A percentile compares a stretch with the other conserved stretches of the same genome.
Conservation (phyloP, 1,140 invertebrate genomes). For the Tenebrio molitor region DNA sequence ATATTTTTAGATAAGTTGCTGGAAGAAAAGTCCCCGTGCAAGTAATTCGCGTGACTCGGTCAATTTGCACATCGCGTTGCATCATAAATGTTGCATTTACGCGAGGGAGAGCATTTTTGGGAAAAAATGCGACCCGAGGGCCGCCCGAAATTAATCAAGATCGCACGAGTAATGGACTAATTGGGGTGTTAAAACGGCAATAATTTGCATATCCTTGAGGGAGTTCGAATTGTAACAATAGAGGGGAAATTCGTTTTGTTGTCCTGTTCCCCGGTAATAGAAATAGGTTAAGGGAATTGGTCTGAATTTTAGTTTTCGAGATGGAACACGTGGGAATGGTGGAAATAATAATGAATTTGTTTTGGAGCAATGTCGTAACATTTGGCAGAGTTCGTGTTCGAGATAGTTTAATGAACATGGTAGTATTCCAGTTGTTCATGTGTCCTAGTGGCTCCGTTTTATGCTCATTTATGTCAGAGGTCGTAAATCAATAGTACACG, state of each 20-base stretch:
- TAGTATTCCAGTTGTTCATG: conserved; percentile 52
- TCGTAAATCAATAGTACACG: conserved; percentile 56
- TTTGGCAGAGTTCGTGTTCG: conserved; percentile 39
- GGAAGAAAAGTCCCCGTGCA: not conserved
- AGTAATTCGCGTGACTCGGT: not conserved
- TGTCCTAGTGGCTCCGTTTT: conserved; percentile 54
- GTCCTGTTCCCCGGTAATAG: conserved; percentile 21
- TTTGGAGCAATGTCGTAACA: conserved; percentile 26
- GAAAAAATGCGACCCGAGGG: too few relatives aligned
- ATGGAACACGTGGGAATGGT: conserved; percentile 31
- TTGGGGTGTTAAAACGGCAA: conserved; percentile 23
- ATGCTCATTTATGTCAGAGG: conserved; percentile 50
- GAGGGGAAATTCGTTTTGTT: conserved; percentile 31
- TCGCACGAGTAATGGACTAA: conserved; percentile 4
- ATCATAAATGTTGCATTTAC: not conserved
- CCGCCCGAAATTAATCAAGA: conserved; percentile 31
- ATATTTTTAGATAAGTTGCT: not conserved
- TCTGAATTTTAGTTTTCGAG: conserved; percentile 28
- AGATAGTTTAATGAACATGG: conserved; percentile 44
- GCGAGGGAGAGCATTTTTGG: not conserved
- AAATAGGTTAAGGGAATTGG: conserved; percentile 39
- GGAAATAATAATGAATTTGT: conserved; percentile 45
- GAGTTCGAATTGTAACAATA: conserved; percentile 33
- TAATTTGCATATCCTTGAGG: conserved; percentile 17
- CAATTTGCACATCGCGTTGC: not conserved